Evolutionary conservation across 1,140 invertebrate genomes (phyloP), one percentile per base, ranked within the genome.

Genomic region (Drosophila prosaltans): DNA sequence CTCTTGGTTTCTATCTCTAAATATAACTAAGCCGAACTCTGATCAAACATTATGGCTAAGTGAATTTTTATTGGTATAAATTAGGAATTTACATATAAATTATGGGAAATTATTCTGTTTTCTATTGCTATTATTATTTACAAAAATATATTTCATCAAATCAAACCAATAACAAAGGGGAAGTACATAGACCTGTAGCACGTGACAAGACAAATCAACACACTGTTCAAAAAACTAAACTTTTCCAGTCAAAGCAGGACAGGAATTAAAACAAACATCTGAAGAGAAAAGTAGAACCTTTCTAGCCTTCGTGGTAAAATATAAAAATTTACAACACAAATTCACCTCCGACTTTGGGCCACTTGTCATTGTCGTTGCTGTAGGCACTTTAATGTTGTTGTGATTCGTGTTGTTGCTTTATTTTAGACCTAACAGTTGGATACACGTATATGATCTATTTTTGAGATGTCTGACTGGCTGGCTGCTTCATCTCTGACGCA

Each of bases 61-160:
- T 51, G 2, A 51, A 51, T 51, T 51, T 26, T 21, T 51, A 51
- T 51, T 51, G 7, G n/a, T 6, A 51, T 51, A 51, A 51, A 51
- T 26, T 16, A 26, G 55, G 21, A 70, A 78, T 84, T 84, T 78
- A 74, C 81, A 84, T 84, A 78, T 72, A 74, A 78, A 81, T 74
- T 66, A 76, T 84, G 81, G 78, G 82, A 86, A 86, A 71, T 41
- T 74, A 63, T 82, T 67, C 45, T 45, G 39, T 62, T 74, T 69
- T 51, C 39, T 11, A 54, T 61, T 65, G 48, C 57, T 65, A 16
- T 64, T 77, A 40, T 61, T 62, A 80, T 80, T 74, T 45, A 57
- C 63, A 74, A 51, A 51, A 26, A 51, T 48, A 51, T 51, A 51
- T 24, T 51, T 51, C 16, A 51, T 51, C 21, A 24, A 51, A 51